These are phyloP conservation scores for Sorex fumeus DNA, from an alignment of 2,113 vertebrate species.

Conservation along the genomic window DNA sequence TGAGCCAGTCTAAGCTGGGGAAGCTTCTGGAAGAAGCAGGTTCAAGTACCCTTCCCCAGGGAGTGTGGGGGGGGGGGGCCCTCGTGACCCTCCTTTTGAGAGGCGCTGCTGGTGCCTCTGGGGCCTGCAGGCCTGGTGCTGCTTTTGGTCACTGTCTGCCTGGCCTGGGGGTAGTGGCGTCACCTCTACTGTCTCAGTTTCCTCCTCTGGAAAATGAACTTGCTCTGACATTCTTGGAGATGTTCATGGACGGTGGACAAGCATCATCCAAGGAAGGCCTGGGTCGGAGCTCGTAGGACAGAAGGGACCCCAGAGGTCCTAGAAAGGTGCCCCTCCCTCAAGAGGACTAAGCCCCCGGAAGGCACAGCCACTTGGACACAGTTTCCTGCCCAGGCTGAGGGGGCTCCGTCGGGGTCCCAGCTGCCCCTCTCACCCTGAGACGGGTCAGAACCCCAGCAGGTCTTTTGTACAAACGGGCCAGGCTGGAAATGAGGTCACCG, in stretches of 20 bases:
- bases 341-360: background rate
- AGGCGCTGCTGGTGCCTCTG: no score
- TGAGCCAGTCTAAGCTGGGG: background rate
- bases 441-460: constrained; percentile 20
- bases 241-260: background rate
- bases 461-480: constrained; percentile 59
- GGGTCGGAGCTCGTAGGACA: accelerated
- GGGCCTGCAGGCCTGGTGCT: no score
- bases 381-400: background rate
- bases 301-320: background rate
- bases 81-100: background rate
- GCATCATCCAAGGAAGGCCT: background rate
- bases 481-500: constrained; percentile 81
- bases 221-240: background rate
- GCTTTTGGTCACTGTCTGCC: no score
- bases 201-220: background rate
- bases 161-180: background rate
- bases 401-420: background rate
- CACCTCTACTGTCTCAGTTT: constrained; percentile 29
- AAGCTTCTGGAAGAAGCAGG: background rate
- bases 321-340: background rate
- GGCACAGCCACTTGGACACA: background rate
- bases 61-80: background rate
- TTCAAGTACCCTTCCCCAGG: no score
- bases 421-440: background rate